Conservation (phyloP, 2,113 vertebrate genomes). For the Pungitius pungitius region DNA sequence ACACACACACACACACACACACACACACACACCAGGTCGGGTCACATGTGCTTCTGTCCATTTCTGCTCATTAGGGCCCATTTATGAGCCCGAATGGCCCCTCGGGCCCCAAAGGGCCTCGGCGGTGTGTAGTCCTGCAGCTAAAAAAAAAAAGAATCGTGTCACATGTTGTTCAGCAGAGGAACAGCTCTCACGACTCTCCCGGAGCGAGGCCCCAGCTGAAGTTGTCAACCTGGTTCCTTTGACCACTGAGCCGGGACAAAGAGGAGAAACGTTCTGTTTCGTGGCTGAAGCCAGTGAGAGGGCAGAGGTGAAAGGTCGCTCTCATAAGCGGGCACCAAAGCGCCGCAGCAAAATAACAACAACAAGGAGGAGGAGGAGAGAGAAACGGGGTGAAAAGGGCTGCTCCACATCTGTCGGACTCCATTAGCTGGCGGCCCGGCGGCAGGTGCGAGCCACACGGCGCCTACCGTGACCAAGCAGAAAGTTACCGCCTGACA, state of each 20-base stretch:
- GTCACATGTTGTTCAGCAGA: slow-evolving; percentile 66
- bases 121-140: slow-evolving; percentile 50
- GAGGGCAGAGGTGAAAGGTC: slow-evolving; percentile 69
- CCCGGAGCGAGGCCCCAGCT: slow-evolving; percentile 35
- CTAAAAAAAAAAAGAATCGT: slow-evolving; percentile 35
- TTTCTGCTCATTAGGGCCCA: slow-evolving; percentile 76
- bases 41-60: slow-evolving; percentile 68
- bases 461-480: slow-evolving; percentile 71
- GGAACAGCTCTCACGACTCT: slow-evolving; percentile 43
- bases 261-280: slow-evolving; percentile 46
- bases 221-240: slow-evolving; percentile 53
- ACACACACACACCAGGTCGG: too few species aligned
- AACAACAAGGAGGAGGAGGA: slow-evolving; percentile 68
- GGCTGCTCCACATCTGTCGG: slow-evolving; percentile 75
- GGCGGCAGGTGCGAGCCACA: slow-evolving; percentile 66
- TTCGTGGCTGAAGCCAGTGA: slow-evolving; percentile 62
- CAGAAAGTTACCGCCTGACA: slow-evolving; percentile 65
- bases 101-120: slow-evolving; percentile 62
- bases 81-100: slow-evolving; percentile 70
- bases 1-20: too few species aligned
- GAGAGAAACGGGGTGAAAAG: slow-evolving; percentile 64
- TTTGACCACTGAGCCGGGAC: slow-evolving; percentile 62
- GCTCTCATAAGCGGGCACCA: slow-evolving; percentile 64
- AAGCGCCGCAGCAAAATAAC: slow-evolving; percentile 59
- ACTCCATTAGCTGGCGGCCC: slow-evolving; percentile 61